phyloP scores from a whole-genome alignment of 2,113 vertebrate species.

The Scopus umbretta region DNA sequence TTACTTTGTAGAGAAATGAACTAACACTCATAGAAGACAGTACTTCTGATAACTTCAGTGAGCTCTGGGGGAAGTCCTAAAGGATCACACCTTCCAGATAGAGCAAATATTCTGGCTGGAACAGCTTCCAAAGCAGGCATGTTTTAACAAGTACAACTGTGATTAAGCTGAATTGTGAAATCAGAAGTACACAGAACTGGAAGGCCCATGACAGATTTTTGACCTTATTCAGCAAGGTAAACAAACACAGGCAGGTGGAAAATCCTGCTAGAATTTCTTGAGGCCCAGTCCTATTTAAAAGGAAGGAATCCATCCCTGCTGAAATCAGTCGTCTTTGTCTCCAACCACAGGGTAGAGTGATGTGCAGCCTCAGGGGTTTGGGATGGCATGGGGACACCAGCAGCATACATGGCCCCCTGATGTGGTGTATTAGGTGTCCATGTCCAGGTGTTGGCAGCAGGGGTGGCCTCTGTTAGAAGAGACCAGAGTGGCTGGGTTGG shows the following conservation, averaged over 20 bases:
- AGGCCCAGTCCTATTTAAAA: neutral
- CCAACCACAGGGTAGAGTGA: rapidly evolving
- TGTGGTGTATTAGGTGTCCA: neutral
- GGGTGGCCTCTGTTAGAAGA: neutral
- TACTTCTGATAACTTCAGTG: neutral
- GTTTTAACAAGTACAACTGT: constrained; percentile 31
- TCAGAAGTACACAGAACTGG: neutral
- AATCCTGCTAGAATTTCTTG: neutral
- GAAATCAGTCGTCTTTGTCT: neutral
- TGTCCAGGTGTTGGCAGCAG: neutral
- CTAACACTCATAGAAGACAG: neutral
- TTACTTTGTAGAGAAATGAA: neutral
- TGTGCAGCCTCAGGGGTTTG: neutral
- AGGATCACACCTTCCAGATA: neutral
- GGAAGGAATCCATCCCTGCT: neutral
- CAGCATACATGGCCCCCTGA: neutral
- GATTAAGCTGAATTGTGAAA: constrained; percentile 7
- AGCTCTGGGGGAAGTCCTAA: neutral
- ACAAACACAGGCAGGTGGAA: neutral
- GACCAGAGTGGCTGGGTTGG: neutral
- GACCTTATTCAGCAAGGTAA: neutral
- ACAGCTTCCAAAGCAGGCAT: neutral
- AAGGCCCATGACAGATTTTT: neutral
- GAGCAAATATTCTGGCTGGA: constrained; percentile 18
- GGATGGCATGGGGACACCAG: neutral